phyloP scores from a whole-genome alignment of 64 coral and sea anemone species.

The Montipora capricornis region DNA sequence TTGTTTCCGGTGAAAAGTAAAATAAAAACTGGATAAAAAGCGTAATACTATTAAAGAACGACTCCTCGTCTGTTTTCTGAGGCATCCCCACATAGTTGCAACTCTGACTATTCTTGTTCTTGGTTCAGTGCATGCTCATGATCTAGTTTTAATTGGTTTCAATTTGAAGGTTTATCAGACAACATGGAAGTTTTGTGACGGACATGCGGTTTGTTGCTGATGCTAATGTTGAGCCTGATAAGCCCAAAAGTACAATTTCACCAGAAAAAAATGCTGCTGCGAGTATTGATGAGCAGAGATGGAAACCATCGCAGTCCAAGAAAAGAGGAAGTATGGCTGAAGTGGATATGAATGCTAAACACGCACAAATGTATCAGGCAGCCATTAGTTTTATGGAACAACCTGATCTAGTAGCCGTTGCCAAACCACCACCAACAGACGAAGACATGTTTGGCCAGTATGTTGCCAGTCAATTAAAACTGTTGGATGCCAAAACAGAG shows the following conservation, averaged over 20 bases:
- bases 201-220: constrained; percentile 32
- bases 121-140: neutral
- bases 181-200: constrained; percentile 17
- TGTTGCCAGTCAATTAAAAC: constrained; percentile 47
- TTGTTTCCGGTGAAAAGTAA: neutral
- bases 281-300: neutral
- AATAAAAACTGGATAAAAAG: neutral
- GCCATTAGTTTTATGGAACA: constrained; percentile 34
- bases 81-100: neutral
- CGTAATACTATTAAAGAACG: neutral
- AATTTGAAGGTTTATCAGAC: constrained; percentile 29
- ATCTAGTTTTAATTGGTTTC: neutral
- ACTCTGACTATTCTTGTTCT: neutral
- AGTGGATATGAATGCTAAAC: constrained; percentile 8
- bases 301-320: neutral
- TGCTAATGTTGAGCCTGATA: neutral
- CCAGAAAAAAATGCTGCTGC: neutral
- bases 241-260: neutral
- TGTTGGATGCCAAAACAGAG: constrained; percentile 20
- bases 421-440: constrained; percentile 19
- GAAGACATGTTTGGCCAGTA: constrained; percentile 5
- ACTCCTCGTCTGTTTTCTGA: too few species aligned
- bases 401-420: constrained; percentile 2
- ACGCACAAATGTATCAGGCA: constrained; percentile 18
- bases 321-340: constrained; percentile 9